Evolutionary conservation across 2,797 vertebrate species (phyloP).

Genomic region (Natrix natrix): DNA sequence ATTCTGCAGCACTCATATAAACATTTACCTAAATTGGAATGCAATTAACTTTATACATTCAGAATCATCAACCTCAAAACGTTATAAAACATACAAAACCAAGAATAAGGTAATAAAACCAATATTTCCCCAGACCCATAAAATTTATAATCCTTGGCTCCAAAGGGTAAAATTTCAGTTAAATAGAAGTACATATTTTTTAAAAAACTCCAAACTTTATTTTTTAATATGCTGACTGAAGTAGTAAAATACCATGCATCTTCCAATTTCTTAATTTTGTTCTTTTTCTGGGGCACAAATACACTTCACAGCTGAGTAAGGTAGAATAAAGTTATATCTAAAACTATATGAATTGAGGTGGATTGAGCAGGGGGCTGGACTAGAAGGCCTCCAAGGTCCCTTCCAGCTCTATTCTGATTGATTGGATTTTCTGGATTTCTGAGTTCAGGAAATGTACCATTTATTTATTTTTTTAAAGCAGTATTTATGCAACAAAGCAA

Average conservation of each 20-base stretch:
- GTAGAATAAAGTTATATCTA: neutral
- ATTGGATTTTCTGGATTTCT: neutral
- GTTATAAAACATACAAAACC: neutral
- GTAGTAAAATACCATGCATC: neutral
- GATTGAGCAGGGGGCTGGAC: neutral
- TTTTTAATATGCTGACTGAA: neutral
- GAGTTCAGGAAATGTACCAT: neutral
- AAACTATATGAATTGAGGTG: neutral
- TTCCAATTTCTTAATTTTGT: neutral
- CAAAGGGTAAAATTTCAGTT: neutral
- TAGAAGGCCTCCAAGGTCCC: neutral
- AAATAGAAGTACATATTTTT: neutral
- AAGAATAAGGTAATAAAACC: neutral
- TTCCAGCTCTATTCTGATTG: neutral
- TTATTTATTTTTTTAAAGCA: neutral
- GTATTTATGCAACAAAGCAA: neutral
- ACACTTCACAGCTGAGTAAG: neutral
- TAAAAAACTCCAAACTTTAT: neutral
- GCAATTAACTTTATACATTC: neutral
- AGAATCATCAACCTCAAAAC: neutral
- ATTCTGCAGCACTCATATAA: neutral
- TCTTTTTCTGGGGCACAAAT: neutral
- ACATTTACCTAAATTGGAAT: neutral
- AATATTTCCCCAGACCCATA: neutral
- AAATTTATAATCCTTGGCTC: neutral